phyloP scores from a whole-genome alignment of 2,888 invertebrate species.

The Andrena flavipes region DNA sequence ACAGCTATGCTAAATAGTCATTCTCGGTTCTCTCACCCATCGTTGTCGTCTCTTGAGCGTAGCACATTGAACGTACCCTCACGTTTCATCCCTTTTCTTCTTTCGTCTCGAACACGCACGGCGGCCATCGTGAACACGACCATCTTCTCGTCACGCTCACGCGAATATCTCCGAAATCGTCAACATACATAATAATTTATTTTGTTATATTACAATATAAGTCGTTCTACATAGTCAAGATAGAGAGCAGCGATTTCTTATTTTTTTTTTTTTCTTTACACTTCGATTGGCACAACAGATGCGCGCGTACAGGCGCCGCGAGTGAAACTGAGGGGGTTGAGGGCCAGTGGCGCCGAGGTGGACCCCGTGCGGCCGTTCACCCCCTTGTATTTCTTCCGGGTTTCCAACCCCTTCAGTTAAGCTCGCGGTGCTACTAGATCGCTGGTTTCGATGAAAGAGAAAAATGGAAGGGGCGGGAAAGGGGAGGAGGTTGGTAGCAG shows the following conservation, averaged over 20 bases:
- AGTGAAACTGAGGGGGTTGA: too few species aligned
- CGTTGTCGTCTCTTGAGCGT: constrained; percentile 56
- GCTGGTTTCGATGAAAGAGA: constrained; percentile 37
- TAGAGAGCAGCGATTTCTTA: constrained; percentile 58
- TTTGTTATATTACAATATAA: constrained; percentile 74
- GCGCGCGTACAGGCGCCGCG: constrained; percentile 26
- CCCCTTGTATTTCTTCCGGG: too few species aligned
- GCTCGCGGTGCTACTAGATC: constrained; percentile 21
- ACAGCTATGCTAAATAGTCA: constrained; percentile 27
- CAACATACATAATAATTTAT: constrained; percentile 75
- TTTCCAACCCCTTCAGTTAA: too few species aligned
- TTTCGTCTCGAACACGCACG: constrained; percentile 62
- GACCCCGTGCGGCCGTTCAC: too few species aligned
- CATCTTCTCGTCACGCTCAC: constrained; percentile 48
- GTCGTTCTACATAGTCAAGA: constrained; percentile 70
- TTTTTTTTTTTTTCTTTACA: constrained; percentile 39
- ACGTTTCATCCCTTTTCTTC: constrained; percentile 20
- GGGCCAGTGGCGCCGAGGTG: too few species aligned
- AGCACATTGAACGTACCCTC: constrained; percentile 42
- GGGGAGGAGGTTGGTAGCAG: background rate
- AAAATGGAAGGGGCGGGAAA: constrained; percentile 2
- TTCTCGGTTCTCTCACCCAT: constrained; percentile 20
- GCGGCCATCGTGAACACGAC: constrained; percentile 41
- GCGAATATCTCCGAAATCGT: constrained; percentile 68
- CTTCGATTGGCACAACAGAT: constrained; percentile 55